Percentiles rank a stretch among this genome's conserved stretches.
Evolutionary conservation across 2,113 vertebrate species (phyloP).

Genomic region (Globicephala melas): DNA sequence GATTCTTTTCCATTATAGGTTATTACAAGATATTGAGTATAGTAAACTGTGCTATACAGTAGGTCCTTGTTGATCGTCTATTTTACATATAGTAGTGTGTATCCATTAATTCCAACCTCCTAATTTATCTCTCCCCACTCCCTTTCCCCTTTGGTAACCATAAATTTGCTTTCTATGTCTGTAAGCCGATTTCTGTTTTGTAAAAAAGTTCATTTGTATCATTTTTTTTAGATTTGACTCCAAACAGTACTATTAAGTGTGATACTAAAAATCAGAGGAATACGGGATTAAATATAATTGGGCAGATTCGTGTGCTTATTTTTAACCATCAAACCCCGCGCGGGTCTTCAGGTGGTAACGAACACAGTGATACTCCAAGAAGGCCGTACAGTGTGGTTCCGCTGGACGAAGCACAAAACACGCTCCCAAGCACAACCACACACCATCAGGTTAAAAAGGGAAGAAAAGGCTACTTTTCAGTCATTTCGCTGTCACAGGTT

Average conservation of each 20-base stretch:
- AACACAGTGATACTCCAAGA: background rate
- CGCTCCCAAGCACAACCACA: background rate
- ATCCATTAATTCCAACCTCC: background rate
- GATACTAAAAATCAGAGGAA: background rate
- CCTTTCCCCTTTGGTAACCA: background rate
- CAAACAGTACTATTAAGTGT: background rate
- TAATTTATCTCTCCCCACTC: background rate
- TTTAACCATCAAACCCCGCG: background rate
- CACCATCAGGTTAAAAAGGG: background rate
- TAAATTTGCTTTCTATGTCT: background rate
- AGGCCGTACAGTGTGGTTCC: accelerated
- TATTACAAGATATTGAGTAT: background rate
- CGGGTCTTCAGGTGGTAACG: background rate
- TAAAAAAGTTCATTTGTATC: background rate
- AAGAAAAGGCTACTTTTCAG: background rate
- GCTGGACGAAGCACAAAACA: too few relatives aligned
- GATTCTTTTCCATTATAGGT: background rate
- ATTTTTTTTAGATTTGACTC: background rate
- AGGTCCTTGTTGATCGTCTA: background rate
- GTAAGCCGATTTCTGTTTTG: background rate
- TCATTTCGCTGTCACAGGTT: too few relatives aligned
- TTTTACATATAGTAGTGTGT: background rate
- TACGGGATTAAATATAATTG: background rate
- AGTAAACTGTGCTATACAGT: background rate
- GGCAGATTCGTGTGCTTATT: background rate